Evolutionary conservation across 2,888 invertebrate species (phyloP), one percentile per base, ranked within the genome.

Genomic region (Norana najaformis): DNA sequence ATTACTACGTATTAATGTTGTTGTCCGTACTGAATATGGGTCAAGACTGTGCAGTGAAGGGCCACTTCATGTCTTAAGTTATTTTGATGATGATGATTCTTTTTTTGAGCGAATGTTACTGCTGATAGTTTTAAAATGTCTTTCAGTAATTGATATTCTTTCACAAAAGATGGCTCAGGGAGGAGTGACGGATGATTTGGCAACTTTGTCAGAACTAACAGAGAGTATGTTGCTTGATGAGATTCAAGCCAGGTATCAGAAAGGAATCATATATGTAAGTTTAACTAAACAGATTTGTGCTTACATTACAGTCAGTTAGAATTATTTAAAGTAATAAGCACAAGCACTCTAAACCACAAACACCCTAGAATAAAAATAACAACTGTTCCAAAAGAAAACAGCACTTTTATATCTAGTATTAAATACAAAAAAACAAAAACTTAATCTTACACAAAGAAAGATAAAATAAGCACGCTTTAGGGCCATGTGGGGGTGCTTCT

Each of bases 211-310:
- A 8, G 85, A 85, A 35, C 37, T 85, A 37, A 85, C 85, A 85
- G 85, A 85, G 35, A 85, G 37, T 36, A 36, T 85, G 85, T 37
- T 85, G 35, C 85, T 85, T 85, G 85, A 85, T 36, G 85, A 85
- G 37, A 85, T 85, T 85, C 36, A 85, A 85, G 85, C 85, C 37
- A 85, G 85, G 37, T 85, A 85, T 23, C 35, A 85, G 85, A 85
- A 37, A 85, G 37, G 37, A 35, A 85, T 85, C 85, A 85, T 85
- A 36, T 85, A 85, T 14, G 85, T 85, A 85, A 85, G 85, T 85
- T 85, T 85, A 36, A 36, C 37, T 85, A 36, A 36, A 23, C 4
- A 20, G 37, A 85, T 36, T 85, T 85, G 35, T 18, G 36, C 85
- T 20, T 6, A 83, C 6, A 36, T 37, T 37, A 23, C 16, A 36